A percentile compares a stretch with the other conserved stretches of the same genome.
These are phyloP conservation scores for Pheosia tremula DNA, from an alignment of 2,888 invertebrate species.

Conservation along the genomic window DNA sequence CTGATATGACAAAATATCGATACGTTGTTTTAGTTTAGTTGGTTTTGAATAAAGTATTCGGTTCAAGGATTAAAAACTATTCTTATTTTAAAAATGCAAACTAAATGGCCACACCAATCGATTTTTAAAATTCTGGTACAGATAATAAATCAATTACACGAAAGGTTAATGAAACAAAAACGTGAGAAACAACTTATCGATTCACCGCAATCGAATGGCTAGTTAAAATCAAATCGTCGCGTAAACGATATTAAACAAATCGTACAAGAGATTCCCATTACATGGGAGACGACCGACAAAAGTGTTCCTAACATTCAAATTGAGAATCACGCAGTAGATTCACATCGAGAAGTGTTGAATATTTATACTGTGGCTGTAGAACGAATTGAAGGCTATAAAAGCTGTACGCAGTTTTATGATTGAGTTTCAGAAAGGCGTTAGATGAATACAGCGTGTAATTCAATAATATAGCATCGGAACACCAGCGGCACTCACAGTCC, in stretches of 20 bases:
- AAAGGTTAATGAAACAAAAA: conserved; percentile 75
- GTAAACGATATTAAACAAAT: conserved; percentile 74
- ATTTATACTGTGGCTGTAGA: conserved; percentile 53
- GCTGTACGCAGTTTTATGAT: conserved; percentile 56
- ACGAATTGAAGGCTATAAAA: conserved; percentile 66
- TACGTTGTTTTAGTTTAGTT: not conserved
- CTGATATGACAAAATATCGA: no score
- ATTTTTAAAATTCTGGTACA: conserved; percentile 49
- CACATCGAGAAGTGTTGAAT: conserved; percentile 32
- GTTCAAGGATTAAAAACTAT: not conserved
- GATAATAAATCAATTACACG: conserved; percentile 70
- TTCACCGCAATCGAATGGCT: conserved; percentile 62
- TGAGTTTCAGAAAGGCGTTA: conserved; percentile 63
- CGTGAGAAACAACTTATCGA: conserved; percentile 77
- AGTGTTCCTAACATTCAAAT: conserved; percentile 33
- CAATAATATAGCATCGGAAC: conserved; percentile 76
- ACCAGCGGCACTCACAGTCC: conserved; percentile 76
- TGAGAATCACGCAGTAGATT: conserved; percentile 40
- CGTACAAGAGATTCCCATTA: conserved; percentile 59
- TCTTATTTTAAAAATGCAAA: not conserved
- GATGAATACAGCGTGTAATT: conserved; percentile 74
- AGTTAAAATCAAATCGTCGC: conserved; percentile 74
- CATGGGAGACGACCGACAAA: conserved; percentile 43
- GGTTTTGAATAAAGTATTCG: not conserved
- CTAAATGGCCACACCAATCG: conserved; percentile 31